Evolutionary conservation across 2,888 invertebrate genomes (phyloP).

Genomic region (Dione vanillae): DNA sequence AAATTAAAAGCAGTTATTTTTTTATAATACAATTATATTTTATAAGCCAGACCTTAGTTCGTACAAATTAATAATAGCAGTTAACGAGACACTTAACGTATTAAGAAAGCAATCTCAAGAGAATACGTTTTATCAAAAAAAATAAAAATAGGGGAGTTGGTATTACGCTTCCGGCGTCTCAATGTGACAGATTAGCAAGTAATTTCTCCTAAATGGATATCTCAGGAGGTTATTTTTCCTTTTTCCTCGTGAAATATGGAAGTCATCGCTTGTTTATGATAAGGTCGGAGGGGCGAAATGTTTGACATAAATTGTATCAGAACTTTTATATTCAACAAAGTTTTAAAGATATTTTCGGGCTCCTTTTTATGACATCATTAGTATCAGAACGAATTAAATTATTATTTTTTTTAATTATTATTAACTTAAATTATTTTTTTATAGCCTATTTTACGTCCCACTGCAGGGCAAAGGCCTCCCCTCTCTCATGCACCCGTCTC

Average conservation of each 20-base stretch:
- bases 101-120: conserved; percentile 19
- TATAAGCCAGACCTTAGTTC: no score
- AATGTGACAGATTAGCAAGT: conserved; percentile 83
- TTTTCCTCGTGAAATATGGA: conserved; percentile 64
- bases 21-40: no score
- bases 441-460: no score
- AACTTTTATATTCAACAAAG: conserved; percentile 8
- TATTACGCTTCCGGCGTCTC: conserved; percentile 72
- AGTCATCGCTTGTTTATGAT: conserved; percentile 66
- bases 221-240: conserved; percentile 68
- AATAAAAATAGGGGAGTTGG: conserved; percentile 67
- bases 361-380: no score
- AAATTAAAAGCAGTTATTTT: no score
- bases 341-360: background rate
- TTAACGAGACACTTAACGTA: conserved; percentile 18
- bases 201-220: conserved; percentile 83
- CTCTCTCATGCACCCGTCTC: no score
- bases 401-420: no score
- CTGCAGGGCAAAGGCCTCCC: no score
- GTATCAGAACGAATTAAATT: no score
- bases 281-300: conserved; percentile 57
- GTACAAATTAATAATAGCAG: conserved; percentile 1
- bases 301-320: conserved; percentile 61
- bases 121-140: conserved; percentile 10
- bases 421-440: no score